Evolutionary conservation across 2,113 vertebrate species (phyloP), one percentile per base, ranked within the genome.

Genomic region (Mixornis gularis): DNA sequence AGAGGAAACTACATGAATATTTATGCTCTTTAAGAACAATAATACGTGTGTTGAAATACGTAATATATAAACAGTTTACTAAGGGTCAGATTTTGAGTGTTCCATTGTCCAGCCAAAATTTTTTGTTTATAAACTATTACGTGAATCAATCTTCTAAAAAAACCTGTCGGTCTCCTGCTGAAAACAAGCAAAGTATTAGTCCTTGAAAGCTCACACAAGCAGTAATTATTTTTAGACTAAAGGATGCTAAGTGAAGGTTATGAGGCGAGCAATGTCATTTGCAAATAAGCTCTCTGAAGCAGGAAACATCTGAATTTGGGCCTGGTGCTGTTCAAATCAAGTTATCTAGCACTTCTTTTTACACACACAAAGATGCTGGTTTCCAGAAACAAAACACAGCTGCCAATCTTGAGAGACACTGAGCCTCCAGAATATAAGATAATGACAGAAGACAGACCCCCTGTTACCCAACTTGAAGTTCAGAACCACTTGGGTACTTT

Each of bases 141-240:
- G 65, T 30, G 17, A 94, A 89, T 65, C 49, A 48, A 3, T 18
- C 49, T 53, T 83, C 12, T 13, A 59, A 68, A 64, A 64, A 84
- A 93, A 21, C 11, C 51, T 46, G 49, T 36, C 5, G 2, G 24
- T 4, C 46, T 85, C 66, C 58, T 66, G 24, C 27, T 74, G 48
- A 73, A 94, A 94, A 90, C 21, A 74, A 84, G 49, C 21, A 29
- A 81, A 85, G 73, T 17, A 25, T 20, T 40, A 69, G 74, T 65
- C 81, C 79, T 87, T 87, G 66, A 90, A 65, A 72, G 52, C 51
- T 76, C 43, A 36, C 59, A 79, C 22, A 62, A 82, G 41, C 34
- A 71, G 26, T 26, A 80, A 71, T 66, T 90, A 87, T 89, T 93
- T 93, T 96, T 93, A 91, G 81, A 91, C 64, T 43, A 48, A 63